Base-by-base conservation (phyloP, 2,797 vertebrate genomes). In the Sphenopsis melanotis region DNA sequence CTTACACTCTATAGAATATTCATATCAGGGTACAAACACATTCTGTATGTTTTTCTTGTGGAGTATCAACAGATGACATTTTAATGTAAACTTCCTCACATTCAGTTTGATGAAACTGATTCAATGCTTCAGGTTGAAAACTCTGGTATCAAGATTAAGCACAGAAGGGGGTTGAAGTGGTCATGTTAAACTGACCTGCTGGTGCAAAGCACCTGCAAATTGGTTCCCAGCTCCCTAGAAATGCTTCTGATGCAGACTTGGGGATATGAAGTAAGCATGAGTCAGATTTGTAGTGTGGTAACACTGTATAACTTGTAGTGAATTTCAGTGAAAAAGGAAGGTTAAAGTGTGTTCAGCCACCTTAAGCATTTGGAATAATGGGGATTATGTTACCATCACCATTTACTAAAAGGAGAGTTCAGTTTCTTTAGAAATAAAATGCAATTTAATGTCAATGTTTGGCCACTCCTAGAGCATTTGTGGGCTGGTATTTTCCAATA, bases 1-100 rank as follows among this genome's bases (percentile, higher is more conserved):
- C 91, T 96, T 93, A 92, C 68, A 74, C 39, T 93, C 93, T 76
- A 13, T 66, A 88, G 94, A 96, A 80, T 83, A 85, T 90, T 96
- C 94, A 70, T 32, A 79, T 76, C 49, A 80, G 68, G 72, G 71
- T 64, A 83, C 85, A 47, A 65, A 81, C 29, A 68, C 9, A 15
- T 92, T 78, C 56, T 95, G 4, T 93, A 16, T 90, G 92, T 96
- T 95, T 84, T 39, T 37, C 24, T 44, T 24, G 37, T 81, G 34
- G 36, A 50, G 66, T 95, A 93, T 96, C 63, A 95, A 8, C 63
- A 46, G n/a, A 37, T 68, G 23, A 20, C 4, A 14, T 53, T 76
- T 53, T 30, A 9, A 2, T 53, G 20, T 37, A 34, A 60, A 29
- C 24, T 60, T 85, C 52, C 11, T 6, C 55, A 34, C 7, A 68